phyloP scores from a whole-genome alignment of 2,113 vertebrate species.

The Sisor rabdophorus region DNA sequence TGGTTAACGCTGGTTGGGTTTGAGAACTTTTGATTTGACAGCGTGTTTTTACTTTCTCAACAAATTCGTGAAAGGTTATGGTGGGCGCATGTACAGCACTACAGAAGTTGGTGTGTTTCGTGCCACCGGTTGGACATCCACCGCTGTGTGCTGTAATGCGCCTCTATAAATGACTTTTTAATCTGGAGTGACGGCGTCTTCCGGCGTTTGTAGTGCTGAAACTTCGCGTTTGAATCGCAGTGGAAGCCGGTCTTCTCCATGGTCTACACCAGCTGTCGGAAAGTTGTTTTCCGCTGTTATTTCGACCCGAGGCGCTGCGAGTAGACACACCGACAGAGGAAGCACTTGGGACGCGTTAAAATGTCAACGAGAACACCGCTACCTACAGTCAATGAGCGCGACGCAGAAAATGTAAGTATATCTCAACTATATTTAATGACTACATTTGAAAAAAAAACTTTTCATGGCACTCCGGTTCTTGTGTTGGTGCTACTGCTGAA shows the following conservation, averaged over 20 bases:
- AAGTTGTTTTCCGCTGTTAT: slow-evolving; percentile 36
- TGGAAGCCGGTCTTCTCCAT: slow-evolving; percentile 42
- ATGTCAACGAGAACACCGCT: slow-evolving; percentile 82
- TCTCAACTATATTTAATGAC: too few species aligned
- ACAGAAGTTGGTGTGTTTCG: slow-evolving; percentile 32
- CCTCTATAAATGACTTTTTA: slow-evolving; percentile 34
- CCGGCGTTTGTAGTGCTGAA: slow-evolving; percentile 34
- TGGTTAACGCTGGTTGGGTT: slow-evolving; percentile 21
- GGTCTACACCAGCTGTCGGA: slow-evolving; percentile 43
- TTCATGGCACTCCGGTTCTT: background rate
- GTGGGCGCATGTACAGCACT: slow-evolving; percentile 22
- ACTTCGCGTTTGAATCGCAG: slow-evolving; percentile 26
- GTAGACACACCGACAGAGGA: slow-evolving; percentile 27
- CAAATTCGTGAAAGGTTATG: slow-evolving; percentile 16
- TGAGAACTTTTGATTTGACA: slow-evolving; percentile 10
- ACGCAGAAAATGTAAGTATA: slow-evolving; percentile 80
- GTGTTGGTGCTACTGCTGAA: background rate
- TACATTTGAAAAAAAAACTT: background rate
- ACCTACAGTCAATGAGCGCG: slow-evolving; percentile 82
- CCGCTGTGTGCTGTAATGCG: slow-evolving; percentile 44
- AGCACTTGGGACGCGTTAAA: slow-evolving; percentile 53
- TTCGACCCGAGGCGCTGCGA: slow-evolving; percentile 40
- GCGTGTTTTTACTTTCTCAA: slow-evolving; percentile 18
- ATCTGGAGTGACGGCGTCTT: slow-evolving; percentile 27
- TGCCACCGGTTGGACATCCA: slow-evolving; percentile 32